phyloP scores from a whole-genome alignment of 2,113 vertebrate species.

The Sylvilagus bachmani region DNA sequence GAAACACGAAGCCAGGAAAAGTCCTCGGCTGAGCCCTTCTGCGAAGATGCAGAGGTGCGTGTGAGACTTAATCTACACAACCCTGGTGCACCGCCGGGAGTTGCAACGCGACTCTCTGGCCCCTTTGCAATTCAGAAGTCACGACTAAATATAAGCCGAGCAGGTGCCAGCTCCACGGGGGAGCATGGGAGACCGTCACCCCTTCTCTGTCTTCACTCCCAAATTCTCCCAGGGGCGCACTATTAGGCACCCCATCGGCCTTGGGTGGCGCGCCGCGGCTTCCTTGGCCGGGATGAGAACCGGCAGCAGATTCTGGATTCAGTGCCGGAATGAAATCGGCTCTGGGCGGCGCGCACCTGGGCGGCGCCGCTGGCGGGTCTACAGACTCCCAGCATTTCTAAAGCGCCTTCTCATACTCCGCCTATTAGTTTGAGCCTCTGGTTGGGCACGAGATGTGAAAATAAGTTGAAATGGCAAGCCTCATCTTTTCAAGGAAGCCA shows the following conservation, averaged over 20 bases:
- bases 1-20: constrained; percentile 4
- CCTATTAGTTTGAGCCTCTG: constrained; percentile 46
- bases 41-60: neutral
- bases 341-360: constrained; percentile 52
- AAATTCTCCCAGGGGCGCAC: constrained; percentile 20
- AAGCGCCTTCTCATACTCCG: constrained; percentile 31
- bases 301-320: neutral
- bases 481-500: constrained; percentile 55
- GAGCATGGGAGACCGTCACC: neutral
- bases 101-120: neutral
- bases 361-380: neutral
- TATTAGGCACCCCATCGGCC: neutral
- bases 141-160: neutral
- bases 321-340: constrained; percentile 11
- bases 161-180: neutral
- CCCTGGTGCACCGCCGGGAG: neutral
- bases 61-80: neutral
- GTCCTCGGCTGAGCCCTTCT: neutral
- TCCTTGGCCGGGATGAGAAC: constrained; percentile 4
- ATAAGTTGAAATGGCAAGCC: constrained; percentile 53
- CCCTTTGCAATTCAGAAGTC: constrained; percentile 13
- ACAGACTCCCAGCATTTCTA: constrained; percentile 36
- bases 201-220: constrained; percentile 25
- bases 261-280: neutral
- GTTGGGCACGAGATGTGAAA: constrained; percentile 28